These are phyloP conservation scores for Drosophila cracens DNA, from an alignment of 2,888 invertebrate genomes.

Conservation along the genomic window DNA sequence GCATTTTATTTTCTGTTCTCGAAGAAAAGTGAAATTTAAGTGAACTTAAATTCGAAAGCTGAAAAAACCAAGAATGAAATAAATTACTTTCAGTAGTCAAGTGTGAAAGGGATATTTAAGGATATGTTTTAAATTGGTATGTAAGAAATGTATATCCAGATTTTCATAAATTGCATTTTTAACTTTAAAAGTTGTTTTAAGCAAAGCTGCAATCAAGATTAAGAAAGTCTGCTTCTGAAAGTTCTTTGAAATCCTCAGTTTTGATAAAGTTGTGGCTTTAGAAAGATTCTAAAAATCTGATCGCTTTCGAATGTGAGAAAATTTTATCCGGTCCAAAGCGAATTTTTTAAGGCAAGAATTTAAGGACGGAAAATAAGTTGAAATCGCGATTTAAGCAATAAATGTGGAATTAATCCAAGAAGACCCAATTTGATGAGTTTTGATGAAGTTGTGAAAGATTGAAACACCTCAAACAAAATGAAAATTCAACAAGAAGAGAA, in stretches of 20 bases:
- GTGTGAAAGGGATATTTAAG: background rate
- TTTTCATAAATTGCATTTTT: background rate
- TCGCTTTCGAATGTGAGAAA: no score
- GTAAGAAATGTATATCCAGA: accelerated
- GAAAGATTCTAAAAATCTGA: background rate
- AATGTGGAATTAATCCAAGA: background rate
- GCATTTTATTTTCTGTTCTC: conserved; percentile 54
- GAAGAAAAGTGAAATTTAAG: conserved; percentile 20
- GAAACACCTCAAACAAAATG: conserved; percentile 1
- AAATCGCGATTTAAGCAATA: background rate
- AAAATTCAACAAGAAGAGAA: conserved; percentile 3
- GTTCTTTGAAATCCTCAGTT: no score
- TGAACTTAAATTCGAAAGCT: conserved; percentile 1
- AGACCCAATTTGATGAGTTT: background rate
- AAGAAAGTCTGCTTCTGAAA: no score
- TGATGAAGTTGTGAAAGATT: background rate
- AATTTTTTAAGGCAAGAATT: no score
- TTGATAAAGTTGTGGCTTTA: background rate
- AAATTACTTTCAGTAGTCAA: background rate
- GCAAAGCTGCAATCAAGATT: no score
- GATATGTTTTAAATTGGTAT: background rate
- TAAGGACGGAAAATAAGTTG: background rate
- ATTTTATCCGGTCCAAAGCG: no score
- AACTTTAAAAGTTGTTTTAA: background rate
- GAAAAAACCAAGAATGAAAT: background rate